Base-by-base conservation (phyloP, 2,113 vertebrate species). In the Heliornis fulica region DNA sequence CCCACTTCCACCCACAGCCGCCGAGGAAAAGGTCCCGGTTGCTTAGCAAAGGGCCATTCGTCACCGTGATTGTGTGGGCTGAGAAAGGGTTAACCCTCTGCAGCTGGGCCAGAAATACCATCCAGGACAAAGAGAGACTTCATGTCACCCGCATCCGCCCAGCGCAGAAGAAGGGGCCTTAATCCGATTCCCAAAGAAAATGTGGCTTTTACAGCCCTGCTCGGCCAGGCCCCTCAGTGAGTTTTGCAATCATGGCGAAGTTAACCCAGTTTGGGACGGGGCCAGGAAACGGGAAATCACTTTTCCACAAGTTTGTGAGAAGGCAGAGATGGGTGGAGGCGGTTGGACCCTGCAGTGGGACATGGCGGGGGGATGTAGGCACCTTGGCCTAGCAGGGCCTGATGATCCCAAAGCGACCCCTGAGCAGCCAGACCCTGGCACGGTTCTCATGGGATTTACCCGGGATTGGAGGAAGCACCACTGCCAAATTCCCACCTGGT, bases 101-200 rank as follows among this genome's bases (percentile, higher is more conserved):
- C 94, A 94, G 94, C 94, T 96, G 92, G 83, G 88, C 96, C 93
- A 96, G 85, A 90, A 97, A 90, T 78, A 83, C 80, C 41, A 1
- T 28, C 43, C 66, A 84, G 83, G 92, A 96, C 96, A 97, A 96
- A 96, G 92, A 46, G 68, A 78, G 90, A 59, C 56, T 95, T 96
- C 88, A 96, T 84, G 90, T 90, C 85, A 95, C 83, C 68, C 18
- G 0, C 46, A 59, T 72, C 14, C 56, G 13, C 75, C 87, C 80
- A 78, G 87, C 7, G 1, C 20, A 86, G 74, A 63, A 84, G 90
- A 92, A 92, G 77, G 21, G 21, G 87, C 87, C 72, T 92, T 95
- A 93, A 96, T 96, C 94, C 3, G 5, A 89, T 97, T 97, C 91
- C 90, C 93, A 94, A 97, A 90, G 94, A 93, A 92, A 97, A 95